phyloP scores from a whole-genome alignment of 2,888 invertebrate species.

The Camponotus fellah region DNA sequence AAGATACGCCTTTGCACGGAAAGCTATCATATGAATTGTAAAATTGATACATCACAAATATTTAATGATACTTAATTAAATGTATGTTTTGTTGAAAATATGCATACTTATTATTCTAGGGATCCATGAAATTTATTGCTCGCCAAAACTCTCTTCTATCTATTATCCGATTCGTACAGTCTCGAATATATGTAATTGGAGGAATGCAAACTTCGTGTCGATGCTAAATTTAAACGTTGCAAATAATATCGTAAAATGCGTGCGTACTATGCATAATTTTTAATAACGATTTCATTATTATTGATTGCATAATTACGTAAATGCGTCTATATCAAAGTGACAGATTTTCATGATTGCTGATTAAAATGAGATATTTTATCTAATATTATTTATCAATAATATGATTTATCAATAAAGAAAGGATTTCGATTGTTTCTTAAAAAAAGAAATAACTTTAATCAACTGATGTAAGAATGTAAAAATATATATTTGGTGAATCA shows the following conservation, averaged over 20 bases:
- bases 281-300: conserved; percentile 3
- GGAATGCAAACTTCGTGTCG: background rate
- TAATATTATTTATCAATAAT: background rate
- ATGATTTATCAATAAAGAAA: background rate
- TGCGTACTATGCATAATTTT: background rate
- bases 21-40: background rate
- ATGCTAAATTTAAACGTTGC: conserved; percentile 25
- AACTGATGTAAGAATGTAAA: background rate
- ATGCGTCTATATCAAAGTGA: background rate
- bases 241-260: conserved; percentile 5
- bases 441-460: background rate
- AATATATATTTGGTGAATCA: background rate
- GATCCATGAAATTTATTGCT: background rate
- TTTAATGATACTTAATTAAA: conserved; percentile 11
- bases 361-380: background rate
- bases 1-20: background rate
- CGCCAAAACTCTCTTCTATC: background rate
- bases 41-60: background rate
- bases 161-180: background rate
- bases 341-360: background rate
- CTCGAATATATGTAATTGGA: background rate
- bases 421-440: background rate
- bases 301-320: no score
- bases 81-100: background rate
- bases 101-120: background rate